These are phyloP conservation scores for Sphaeramia orbicularis DNA, from an alignment of 2,797 vertebrate species.

Conservation along the genomic window DNA sequence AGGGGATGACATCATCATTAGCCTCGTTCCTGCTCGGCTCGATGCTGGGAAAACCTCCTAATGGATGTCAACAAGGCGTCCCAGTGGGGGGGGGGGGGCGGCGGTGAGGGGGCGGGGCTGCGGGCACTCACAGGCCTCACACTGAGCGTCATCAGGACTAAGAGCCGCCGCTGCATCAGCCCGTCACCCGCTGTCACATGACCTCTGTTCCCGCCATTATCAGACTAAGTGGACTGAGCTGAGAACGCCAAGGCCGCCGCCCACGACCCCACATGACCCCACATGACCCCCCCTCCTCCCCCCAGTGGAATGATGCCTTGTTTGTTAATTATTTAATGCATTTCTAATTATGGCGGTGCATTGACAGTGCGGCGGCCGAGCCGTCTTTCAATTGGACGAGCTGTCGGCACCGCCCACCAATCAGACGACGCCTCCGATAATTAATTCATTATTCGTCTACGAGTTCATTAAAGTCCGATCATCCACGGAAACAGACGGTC, in stretches of 20 bases:
- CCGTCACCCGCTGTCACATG: too few species aligned
- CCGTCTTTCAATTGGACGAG: constrained; percentile 64
- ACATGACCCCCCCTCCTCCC: constrained; percentile 47
- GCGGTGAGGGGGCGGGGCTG: constrained; percentile 12
- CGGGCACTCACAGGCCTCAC: constrained; percentile 48
- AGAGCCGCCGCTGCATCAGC: too few species aligned
- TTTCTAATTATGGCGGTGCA: constrained; percentile 69
- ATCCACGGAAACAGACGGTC: constrained; percentile 34
- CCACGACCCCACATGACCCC: constrained; percentile 47
- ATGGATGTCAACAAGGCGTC: constrained; percentile 82
- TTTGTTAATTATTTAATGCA: constrained; percentile 75
- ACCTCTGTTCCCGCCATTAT: constrained; percentile 41
- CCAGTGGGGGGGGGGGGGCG: constrained; percentile 68
- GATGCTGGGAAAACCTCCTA: constrained; percentile 82
- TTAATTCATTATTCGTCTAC: constrained; percentile 76
- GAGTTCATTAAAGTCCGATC: constrained; percentile 68
- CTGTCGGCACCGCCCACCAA: constrained; percentile 50
- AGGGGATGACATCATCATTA: constrained; percentile 84
- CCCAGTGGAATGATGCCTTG: constrained; percentile 43
- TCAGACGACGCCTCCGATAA: constrained; percentile 58
- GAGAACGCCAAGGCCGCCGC: too few species aligned
- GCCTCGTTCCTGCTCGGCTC: constrained; percentile 70
- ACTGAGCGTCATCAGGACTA: constrained; percentile 63
- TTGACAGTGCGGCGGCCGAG: constrained; percentile 44
- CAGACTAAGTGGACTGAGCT: constrained; percentile 54